Evolutionary conservation across 2,888 invertebrate species (phyloP), one percentile per base, ranked within the genome.

Genomic region (Geotrupes spiniger): DNA sequence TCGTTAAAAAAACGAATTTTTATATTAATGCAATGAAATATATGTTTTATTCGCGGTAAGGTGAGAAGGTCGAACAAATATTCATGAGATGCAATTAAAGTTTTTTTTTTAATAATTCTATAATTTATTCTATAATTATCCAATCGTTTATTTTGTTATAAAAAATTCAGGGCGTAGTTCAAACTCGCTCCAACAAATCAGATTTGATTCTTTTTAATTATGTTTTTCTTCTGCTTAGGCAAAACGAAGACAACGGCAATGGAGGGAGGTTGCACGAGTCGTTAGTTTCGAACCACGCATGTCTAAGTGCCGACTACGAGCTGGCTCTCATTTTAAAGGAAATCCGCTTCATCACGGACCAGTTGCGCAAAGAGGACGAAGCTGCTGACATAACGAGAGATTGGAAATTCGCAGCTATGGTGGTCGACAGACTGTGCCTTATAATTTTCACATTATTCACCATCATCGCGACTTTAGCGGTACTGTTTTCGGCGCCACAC

Each of bases 391-490:
- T 94, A 75, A 89, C 93, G 76, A 91, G 92, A 81, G 95, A 96
- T 87, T 97, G 97, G 97, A 95, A 95, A 82, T 97, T 96, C 81
- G 96, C 96, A 77, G 96, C 96, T 78, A 95, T 96, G 93, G 96
- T 97, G 80, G 93, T 97, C 81, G 97, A 97, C 86, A 89, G 96
- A 84, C 86, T 96, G 85, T 97, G 97, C 89, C 91, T 97, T 86
- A 93, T 95, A 84, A 89, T 95, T 83, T 97, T 97, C 87, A 93
- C 94, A 80, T 85, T 92, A 81, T 94, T 94, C 86, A 94, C 94
- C 80, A 91, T 93, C 83, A 87, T 93, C 79, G 92, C 93, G 78
- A 93, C 94, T 77, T 87, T 93, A 81, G 92, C 92, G 81, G 93
- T 94, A 82, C 87, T 95, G 76, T 87, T 92, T 80, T 91, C 92